Evolutionary conservation across 2,797 vertebrate genomes (phyloP).

Genomic region (Lagodon rhomboides): DNA sequence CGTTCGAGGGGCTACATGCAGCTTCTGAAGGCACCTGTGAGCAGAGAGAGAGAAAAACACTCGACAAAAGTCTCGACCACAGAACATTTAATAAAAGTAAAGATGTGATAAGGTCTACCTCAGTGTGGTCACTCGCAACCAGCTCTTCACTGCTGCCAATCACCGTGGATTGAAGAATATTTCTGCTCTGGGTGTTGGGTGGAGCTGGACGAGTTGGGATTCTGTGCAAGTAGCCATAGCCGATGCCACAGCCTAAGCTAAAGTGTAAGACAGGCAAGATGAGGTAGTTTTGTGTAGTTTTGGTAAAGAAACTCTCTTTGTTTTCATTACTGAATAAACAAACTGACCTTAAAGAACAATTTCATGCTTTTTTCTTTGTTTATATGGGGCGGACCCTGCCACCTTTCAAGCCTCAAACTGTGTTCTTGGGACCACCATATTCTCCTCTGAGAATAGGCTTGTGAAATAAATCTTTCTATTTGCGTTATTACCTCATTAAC

Average conservation of each 20-base stretch:
- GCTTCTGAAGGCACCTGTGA: conserved; percentile 84
- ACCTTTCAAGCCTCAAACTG: too few relatives aligned
- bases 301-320: too few relatives aligned
- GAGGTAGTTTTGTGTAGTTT: too few relatives aligned
- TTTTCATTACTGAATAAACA: too few relatives aligned
- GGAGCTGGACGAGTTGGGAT: conserved; percentile 87
- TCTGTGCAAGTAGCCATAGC: conserved; percentile 95
- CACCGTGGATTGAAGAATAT: conserved; percentile 50
- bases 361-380: too few relatives aligned
- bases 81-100: conserved; percentile 2
- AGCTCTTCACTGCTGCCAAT: conserved; percentile 41
- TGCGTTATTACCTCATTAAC: too few relatives aligned
- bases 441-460: too few relatives aligned
- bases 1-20: conserved; percentile 68
- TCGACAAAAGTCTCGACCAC: neutral
- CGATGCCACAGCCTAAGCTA: conserved; percentile 92
- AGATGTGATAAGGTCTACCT: conserved; percentile 72
- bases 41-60: neutral
- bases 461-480: too few relatives aligned
- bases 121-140: conserved; percentile 76
- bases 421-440: too few relatives aligned
- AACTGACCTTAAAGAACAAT: too few relatives aligned
- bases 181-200: conserved; percentile 62
- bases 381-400: too few relatives aligned
- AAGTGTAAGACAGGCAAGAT: neutral